phyloP scores from a whole-genome alignment of 37 sponge, comb jelly and placozoan genomes.

The Mnemiopsis leidyi region DNA sequence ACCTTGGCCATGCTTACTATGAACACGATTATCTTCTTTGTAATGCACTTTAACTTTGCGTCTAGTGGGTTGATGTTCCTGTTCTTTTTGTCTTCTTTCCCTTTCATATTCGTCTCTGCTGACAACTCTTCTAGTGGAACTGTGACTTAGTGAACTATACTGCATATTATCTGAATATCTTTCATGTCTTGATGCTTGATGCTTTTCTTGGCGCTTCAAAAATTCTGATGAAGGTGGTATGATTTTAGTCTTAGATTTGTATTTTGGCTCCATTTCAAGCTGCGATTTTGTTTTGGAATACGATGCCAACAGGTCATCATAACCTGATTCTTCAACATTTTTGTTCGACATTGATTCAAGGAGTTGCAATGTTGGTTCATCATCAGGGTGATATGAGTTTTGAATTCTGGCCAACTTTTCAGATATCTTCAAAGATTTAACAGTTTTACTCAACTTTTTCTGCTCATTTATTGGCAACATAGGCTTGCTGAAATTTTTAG shows the following conservation, averaged over 20 bases:
- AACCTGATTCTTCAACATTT: not conserved
- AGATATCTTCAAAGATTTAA: not conserved
- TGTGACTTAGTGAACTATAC: not conserved
- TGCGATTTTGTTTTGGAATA: not conserved
- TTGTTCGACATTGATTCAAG: slow-evolving; percentile 1
- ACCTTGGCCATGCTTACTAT: not conserved
- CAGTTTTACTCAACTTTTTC: not conserved
- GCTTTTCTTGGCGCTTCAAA: not conserved
- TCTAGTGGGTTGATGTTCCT: not conserved
- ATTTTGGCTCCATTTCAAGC: not conserved
- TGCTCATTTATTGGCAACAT: not conserved
- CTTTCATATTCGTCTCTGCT: not conserved
- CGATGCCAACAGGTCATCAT: not conserved
- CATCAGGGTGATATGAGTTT: slow-evolving; percentile 27
- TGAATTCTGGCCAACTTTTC: not conserved
- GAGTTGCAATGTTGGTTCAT: slow-evolving; percentile 30
- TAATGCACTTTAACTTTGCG: slow-evolving; percentile 2
- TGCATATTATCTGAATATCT: not conserved
- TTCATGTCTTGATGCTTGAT: not conserved
- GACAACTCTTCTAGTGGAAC: not conserved
- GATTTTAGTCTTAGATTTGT: not conserved
- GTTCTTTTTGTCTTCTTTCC: not conserved
- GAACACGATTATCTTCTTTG: not conserved
- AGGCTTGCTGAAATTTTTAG: not conserved
- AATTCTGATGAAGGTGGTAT: not conserved